Conservation (phyloP, 2,888 invertebrate genomes). For the Erebia epiphron region DNA sequence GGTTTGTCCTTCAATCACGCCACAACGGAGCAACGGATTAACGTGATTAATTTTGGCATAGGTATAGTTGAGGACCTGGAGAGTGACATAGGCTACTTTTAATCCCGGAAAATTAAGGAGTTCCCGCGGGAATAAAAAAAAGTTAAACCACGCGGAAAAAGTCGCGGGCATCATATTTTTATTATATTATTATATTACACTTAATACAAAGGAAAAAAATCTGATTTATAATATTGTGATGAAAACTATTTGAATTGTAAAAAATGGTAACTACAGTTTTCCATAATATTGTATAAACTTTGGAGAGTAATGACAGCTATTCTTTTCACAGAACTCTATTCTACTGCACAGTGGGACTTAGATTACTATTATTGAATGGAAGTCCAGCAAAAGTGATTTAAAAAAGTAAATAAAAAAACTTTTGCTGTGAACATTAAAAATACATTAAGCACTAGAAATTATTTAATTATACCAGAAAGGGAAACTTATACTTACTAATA, state of each 20-base stretch:
- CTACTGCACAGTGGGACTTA: conserved; percentile 19
- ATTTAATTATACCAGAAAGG: neutral
- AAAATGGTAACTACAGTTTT: conserved; percentile 32
- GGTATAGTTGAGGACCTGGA: no score
- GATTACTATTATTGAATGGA: conserved; percentile 21
- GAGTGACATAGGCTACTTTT: no score
- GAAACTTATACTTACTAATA: neutral
- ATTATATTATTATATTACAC: no score
- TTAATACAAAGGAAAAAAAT: neutral
- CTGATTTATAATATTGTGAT: neutral
- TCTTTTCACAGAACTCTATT: conserved; percentile 25
- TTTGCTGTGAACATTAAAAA: neutral
- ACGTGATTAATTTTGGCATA: no score
- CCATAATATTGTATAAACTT: conserved; percentile 35
- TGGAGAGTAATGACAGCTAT: conserved; percentile 33
- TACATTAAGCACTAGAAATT: conserved; percentile 4
- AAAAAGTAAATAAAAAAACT: conserved; percentile 20
- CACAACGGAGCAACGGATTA: no score
- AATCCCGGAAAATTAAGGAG: no score
- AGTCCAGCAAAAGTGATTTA: conserved; percentile 21
- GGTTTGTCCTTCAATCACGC: no score
- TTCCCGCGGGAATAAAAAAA: no score
- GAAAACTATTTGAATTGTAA: conserved; percentile 23
- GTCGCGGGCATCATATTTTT: no score
- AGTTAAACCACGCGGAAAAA: no score